These are phyloP conservation scores for Phyllotis vaccarum DNA, from an alignment of 2,797 vertebrate species.

Conservation along the genomic window DNA sequence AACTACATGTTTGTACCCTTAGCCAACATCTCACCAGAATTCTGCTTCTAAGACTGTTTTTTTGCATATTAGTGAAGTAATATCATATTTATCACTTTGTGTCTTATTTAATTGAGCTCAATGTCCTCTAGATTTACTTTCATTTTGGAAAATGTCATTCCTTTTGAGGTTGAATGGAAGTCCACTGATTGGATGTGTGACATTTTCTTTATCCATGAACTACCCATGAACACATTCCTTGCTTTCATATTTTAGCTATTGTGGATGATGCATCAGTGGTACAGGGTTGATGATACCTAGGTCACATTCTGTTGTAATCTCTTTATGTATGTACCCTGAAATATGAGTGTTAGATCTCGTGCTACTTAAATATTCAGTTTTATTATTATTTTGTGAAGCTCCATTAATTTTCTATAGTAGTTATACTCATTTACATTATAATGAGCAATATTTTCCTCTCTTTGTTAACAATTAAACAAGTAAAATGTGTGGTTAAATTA, in stretches of 20 bases:
- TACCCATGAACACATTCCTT: no score
- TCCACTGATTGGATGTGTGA: no score
- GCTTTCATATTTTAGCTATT: no score
- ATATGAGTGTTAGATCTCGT: no score
- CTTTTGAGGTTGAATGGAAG: no score
- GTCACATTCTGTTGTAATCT: no score
- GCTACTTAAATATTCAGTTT: neutral
- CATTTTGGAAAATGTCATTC: neutral
- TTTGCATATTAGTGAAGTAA: neutral
- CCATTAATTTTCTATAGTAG: neutral
- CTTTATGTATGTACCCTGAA: no score
- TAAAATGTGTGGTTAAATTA: slow-evolving; percentile 43
- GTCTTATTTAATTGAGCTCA: neutral
- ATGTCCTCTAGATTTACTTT: neutral
- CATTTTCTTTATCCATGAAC: no score
- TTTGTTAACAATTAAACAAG: slow-evolving; percentile 12
- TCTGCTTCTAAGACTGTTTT: neutral
- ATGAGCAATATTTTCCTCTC: neutral
- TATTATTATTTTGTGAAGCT: neutral
- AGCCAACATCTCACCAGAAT: neutral
- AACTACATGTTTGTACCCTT: neutral
- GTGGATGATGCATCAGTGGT: no score
- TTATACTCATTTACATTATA: neutral
- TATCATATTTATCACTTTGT: neutral
- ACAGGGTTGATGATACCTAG: no score